These are phyloP conservation scores for Phrynocephalus vlangalii DNA, from an alignment of 2,797 vertebrate species.

Conservation along the genomic window DNA sequence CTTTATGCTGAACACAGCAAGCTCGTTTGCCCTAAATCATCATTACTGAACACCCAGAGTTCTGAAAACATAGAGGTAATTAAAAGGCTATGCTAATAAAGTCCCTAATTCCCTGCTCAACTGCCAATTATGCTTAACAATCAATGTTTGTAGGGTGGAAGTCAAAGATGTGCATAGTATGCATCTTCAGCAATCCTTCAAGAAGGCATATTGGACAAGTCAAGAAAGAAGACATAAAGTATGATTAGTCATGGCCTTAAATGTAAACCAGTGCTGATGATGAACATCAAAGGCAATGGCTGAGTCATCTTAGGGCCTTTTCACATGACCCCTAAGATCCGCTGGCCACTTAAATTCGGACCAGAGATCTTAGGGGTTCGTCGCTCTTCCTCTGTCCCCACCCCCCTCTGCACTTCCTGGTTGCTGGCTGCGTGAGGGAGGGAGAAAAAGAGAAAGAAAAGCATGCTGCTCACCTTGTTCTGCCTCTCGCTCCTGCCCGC, in stretches of 20 bases:
- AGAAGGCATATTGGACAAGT: slow-evolving; percentile 13
- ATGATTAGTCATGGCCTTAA: background rate
- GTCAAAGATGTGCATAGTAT: slow-evolving; percentile 8
- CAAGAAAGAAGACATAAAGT: slow-evolving; percentile 11
- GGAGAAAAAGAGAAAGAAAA: no score
- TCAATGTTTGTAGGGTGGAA: slow-evolving; percentile 34
- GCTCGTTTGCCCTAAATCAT: background rate
- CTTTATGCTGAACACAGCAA: background rate
- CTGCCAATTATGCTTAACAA: slow-evolving; percentile 6
- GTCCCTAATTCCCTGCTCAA: background rate
- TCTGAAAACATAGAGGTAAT: background rate
- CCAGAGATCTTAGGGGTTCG: no score
- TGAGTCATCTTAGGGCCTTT: no score
- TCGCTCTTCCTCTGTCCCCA: no score
- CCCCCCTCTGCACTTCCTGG: no score
- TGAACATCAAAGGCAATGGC: slow-evolving; percentile 5
- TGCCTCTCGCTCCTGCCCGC: no score
- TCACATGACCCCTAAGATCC: no score
- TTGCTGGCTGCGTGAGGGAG: no score
- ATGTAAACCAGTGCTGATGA: slow-evolving; percentile 31
- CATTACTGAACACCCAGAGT: background rate
- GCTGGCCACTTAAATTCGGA: no score
- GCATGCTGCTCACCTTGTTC: no score
- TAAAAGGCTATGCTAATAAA: slow-evolving; percentile 4
- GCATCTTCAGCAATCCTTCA: slow-evolving; percentile 29